Percentiles rank a stretch among this genome's conserved stretches.
Conservation (phyloP, 2,113 vertebrate species). For the Pluvialis apricaria region DNA sequence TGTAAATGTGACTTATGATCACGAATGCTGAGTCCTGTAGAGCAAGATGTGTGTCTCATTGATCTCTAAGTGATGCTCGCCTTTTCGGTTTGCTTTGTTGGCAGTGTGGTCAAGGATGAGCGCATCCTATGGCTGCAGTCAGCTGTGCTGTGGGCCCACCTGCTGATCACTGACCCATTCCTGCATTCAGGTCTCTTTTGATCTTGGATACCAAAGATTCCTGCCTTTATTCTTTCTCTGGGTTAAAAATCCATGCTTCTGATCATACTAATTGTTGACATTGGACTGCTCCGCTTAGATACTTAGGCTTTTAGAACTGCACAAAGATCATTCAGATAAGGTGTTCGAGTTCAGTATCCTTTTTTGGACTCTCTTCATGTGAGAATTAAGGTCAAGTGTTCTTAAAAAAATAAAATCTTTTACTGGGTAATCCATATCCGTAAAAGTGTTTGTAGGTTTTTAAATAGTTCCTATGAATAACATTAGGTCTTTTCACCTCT, state of each 20-base stretch:
- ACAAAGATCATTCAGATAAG: background rate
- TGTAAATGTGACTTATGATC: background rate
- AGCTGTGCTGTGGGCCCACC: conserved; percentile 26
- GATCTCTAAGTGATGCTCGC: background rate
- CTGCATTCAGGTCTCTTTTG: background rate
- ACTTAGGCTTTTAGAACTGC: background rate
- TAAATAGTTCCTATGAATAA: background rate
- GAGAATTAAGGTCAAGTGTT: background rate
- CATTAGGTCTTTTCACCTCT: background rate
- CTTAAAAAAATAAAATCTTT: background rate
- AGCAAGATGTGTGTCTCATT: background rate
- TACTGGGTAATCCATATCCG: background rate
- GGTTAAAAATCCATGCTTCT: background rate
- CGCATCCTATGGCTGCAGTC: background rate
- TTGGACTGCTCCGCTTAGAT: background rate
- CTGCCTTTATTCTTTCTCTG: background rate
- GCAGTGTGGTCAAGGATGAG: background rate
- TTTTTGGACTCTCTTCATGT: background rate
- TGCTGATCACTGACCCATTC: conserved; percentile 20
- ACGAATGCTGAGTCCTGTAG: background rate
- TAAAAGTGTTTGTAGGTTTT: background rate
- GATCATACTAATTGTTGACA: background rate
- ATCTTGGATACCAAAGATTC: conserved; percentile 39
- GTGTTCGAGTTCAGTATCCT: background rate
- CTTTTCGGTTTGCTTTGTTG: background rate